phyloP scores from a whole-genome alignment of 92 coral and sea anemone species.

The Isaurus tuberculatus region DNA sequence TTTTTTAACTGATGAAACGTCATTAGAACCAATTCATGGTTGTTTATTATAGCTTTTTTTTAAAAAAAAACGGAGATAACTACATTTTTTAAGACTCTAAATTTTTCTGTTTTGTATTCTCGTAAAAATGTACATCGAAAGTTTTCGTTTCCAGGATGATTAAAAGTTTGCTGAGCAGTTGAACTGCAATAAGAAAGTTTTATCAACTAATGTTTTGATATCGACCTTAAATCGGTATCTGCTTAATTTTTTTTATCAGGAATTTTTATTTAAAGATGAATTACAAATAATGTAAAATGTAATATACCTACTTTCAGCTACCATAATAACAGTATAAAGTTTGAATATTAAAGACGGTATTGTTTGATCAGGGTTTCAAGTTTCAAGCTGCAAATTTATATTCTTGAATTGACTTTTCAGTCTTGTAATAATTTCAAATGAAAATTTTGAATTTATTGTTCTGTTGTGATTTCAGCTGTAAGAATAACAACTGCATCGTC shows the following conservation, averaged over 20 bases:
- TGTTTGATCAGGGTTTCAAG: not conserved
- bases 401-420: slow-evolving; percentile 7
- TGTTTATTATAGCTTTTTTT: not conserved
- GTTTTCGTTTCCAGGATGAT: not conserved
- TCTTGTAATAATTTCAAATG: slow-evolving; percentile 9
- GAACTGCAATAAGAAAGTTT: not conserved
- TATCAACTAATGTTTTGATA: not conserved
- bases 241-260: not conserved
- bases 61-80: not conserved
- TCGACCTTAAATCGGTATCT: slow-evolving; percentile 9
- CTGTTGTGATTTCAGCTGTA: slow-evolving; percentile 23
- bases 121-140: not conserved
- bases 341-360: not conserved
- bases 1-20: not conserved
- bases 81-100: not conserved
- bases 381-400: slow-evolving; percentile 10
- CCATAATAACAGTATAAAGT: not conserved
- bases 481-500: not conserved
- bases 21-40: too few relatives aligned
- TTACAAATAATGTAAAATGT: not conserved
- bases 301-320: not conserved
- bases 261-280: not conserved
- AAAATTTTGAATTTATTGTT: slow-evolving; percentile 10
- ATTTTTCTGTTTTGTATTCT: not conserved
- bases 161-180: not conserved